These are phyloP conservation scores for Celastrina argiolus DNA, from an alignment of 2,888 invertebrate genomes.

Conservation along the genomic window DNA sequence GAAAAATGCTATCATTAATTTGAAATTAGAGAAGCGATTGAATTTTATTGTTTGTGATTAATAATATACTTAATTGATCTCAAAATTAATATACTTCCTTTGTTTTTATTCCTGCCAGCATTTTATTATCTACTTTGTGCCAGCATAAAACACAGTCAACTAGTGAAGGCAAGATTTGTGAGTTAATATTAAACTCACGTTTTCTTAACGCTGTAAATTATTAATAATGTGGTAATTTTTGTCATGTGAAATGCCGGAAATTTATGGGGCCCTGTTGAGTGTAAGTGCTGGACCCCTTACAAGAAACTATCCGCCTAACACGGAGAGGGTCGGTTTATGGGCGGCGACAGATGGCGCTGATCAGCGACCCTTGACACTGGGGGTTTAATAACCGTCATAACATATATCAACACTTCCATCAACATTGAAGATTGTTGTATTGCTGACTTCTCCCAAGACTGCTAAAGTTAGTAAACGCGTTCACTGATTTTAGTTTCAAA, in stretches of 20 bases:
- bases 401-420: conserved; percentile 9
- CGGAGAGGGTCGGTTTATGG: conserved; percentile 70
- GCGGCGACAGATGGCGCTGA: conserved; percentile 68
- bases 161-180: too few relatives aligned
- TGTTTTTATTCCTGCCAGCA: too few relatives aligned
- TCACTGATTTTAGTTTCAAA: too few relatives aligned
- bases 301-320: conserved; percentile 66
- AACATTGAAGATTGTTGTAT: background rate
- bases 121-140: too few relatives aligned
- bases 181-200: too few relatives aligned
- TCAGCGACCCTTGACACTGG: conserved; percentile 48
- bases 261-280: conserved; percentile 3
- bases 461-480: too few relatives aligned
- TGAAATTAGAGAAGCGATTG: too few relatives aligned
- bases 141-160: too few relatives aligned
- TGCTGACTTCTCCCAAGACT: background rate
- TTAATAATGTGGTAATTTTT: conserved; percentile 29
- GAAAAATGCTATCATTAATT: too few relatives aligned
- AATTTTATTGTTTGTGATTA: too few relatives aligned
- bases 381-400: conserved; percentile 24
- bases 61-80: too few relatives aligned
- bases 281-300: conserved; percentile 45
- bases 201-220: background rate
- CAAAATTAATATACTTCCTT: too few relatives aligned
- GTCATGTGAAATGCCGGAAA: conserved; percentile 35